Evolutionary conservation across 2,888 invertebrate species (phyloP).

Genomic region (Eucera pruinosa): DNA sequence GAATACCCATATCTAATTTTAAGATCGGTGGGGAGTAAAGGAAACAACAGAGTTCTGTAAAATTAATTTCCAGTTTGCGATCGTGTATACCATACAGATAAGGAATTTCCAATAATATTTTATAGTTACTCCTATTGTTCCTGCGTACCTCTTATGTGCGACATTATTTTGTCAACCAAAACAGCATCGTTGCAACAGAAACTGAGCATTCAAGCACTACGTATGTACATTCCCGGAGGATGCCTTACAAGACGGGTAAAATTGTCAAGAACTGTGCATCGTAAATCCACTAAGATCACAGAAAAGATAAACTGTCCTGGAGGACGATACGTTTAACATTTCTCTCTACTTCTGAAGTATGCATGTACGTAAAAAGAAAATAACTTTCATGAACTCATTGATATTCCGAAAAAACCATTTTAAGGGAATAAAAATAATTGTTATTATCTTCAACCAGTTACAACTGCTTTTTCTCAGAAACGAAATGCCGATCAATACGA

Average conservation of each 20-base stretch:
- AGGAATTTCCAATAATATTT: slow-evolving; percentile 3
- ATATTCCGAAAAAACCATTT: not conserved
- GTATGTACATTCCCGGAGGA: slow-evolving; percentile 37
- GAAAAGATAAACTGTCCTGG: slow-evolving; percentile 16
- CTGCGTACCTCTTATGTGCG: slow-evolving; percentile 8
- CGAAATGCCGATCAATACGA: not conserved
- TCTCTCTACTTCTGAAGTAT: slow-evolving; percentile 2
- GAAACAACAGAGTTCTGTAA: not conserved
- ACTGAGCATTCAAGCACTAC: slow-evolving; percentile 34
- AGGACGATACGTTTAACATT: slow-evolving; percentile 16
- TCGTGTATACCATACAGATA: not conserved
- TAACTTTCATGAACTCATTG: not conserved
- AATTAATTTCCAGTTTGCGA: not conserved
- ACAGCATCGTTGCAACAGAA: slow-evolving; percentile 16
- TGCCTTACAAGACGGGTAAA: slow-evolving; percentile 34
- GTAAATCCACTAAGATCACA: slow-evolving; percentile 50
- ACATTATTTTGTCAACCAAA: slow-evolving; percentile 34
- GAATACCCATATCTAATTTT: no score
- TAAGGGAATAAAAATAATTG: not conserved
- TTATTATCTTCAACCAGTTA: not conserved
- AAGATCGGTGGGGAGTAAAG: not conserved
- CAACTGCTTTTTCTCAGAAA: not conserved
- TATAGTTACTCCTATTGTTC: not conserved
- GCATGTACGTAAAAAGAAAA: not conserved
- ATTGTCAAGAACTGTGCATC: slow-evolving; percentile 51